Evolutionary conservation across 35 echinoderm and acorn worm genomes (phyloP).

Genomic region (Ophioderma brevispina): DNA sequence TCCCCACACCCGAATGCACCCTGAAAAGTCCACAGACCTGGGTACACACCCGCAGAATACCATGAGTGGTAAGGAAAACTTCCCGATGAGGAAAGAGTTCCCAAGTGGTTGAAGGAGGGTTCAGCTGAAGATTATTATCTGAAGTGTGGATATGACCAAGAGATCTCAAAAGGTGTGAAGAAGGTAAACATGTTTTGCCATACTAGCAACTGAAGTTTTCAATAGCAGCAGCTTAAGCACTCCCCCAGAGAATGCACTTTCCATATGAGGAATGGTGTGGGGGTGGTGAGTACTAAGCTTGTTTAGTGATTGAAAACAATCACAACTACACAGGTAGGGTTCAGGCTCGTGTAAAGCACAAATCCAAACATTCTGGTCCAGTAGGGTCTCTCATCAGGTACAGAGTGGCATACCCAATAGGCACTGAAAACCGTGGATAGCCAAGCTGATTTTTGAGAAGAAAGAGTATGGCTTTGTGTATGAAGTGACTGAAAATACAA

Average conservation of each 20-base stretch:
- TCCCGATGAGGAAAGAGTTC: neutral
- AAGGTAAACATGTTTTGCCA: conserved; percentile 35
- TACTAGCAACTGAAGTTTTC: conserved; percentile 56
- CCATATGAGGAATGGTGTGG: conserved; percentile 10
- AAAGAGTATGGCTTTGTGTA: neutral
- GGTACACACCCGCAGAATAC: conserved; percentile 19
- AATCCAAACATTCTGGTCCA: neutral
- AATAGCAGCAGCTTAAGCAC: conserved; percentile 57
- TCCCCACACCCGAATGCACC: too few relatives aligned
- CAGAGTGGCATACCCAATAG: neutral
- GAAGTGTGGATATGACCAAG: conserved; percentile 44
- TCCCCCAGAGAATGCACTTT: conserved; percentile 53
- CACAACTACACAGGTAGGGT: neutral
- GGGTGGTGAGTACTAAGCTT: conserved; percentile 34
- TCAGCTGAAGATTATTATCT: conserved; percentile 34
- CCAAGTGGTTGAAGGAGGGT: conserved; percentile 40
- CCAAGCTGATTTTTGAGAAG: neutral
- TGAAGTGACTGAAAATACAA: neutral
- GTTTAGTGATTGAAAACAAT: conserved; percentile 53
- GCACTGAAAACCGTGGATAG: neutral
- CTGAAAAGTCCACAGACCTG: too few relatives aligned
- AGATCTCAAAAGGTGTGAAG: conserved; percentile 17
- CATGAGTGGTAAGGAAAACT: conserved; percentile 23
- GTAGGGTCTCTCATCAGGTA: neutral
- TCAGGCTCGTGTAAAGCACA: neutral